Evolutionary conservation across 2,888 invertebrate species (phyloP).

Genomic region (Criorhina ranunculi): DNA sequence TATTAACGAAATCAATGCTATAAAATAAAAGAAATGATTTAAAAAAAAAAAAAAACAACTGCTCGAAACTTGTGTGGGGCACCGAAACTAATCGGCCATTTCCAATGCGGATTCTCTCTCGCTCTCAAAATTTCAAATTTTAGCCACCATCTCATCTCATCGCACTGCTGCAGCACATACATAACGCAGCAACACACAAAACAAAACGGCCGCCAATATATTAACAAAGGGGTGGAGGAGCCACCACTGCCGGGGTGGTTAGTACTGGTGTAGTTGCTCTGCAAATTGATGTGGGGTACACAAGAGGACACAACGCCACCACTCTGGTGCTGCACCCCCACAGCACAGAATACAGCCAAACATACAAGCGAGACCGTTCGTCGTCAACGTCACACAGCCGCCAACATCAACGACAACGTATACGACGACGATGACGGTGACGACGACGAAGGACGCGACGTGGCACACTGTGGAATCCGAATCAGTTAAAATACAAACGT

Average conservation of each 20-base stretch:
- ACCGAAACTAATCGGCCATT: conserved; percentile 75
- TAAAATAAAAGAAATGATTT: conserved; percentile 8
- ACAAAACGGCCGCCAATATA: conserved; percentile 76
- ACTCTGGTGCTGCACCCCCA: conserved; percentile 52
- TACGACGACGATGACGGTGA: conserved; percentile 24
- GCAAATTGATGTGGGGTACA: conserved; percentile 63
- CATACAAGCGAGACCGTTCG: conserved; percentile 65
- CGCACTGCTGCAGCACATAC: conserved; percentile 53
- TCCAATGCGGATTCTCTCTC: conserved; percentile 74
- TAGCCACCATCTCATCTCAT: conserved; percentile 60
- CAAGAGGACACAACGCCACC: conserved; percentile 56
- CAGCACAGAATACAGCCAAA: conserved; percentile 31
- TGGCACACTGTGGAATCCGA: conserved; percentile 69
- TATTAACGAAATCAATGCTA: conserved; percentile 69
- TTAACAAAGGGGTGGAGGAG: conserved; percentile 63
- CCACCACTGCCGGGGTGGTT: conserved; percentile 40
- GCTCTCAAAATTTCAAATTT: conserved; percentile 72
- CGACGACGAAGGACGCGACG: conserved; percentile 72
- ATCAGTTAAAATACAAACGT: conserved; percentile 63
- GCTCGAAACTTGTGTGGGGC: conserved; percentile 64
- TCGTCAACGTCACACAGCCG: conserved; percentile 66
- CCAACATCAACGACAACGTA: conserved; percentile 33
- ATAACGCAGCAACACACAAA: conserved; percentile 70
- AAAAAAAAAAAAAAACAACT: conserved; percentile 17
- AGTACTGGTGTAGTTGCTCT: conserved; percentile 51